Evolutionary conservation across 2,113 vertebrate species (phyloP).

Genomic region (Machaerirhynchus nigripectus): DNA sequence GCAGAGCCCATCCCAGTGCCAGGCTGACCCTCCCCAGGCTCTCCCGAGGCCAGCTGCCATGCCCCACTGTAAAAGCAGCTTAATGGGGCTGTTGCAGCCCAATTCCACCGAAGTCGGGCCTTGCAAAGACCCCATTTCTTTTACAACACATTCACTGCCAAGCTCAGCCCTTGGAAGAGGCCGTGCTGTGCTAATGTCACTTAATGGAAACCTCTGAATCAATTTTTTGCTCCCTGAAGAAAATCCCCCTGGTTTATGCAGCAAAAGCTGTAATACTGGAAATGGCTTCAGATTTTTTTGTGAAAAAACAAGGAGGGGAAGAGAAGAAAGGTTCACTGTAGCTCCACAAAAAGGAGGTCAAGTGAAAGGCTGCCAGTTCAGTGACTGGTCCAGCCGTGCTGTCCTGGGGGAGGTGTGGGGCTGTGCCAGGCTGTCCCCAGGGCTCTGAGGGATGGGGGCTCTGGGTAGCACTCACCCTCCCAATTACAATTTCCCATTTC

Average conservation of each 20-base stretch:
- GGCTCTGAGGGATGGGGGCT: background rate
- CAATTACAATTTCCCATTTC: background rate
- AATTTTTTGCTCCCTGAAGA: conserved; percentile 71
- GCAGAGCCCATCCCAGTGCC: background rate
- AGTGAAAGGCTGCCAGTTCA: conserved; percentile 7
- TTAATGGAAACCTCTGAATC: conserved; percentile 73
- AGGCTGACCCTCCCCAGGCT: background rate
- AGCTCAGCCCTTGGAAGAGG: conserved; percentile 55
- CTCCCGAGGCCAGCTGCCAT: background rate
- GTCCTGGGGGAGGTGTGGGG: background rate
- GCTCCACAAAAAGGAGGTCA: conserved; percentile 48
- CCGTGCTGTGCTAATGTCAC: conserved; percentile 73
- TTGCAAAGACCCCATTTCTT: conserved; percentile 3
- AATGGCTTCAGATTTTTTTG: conserved; percentile 53
- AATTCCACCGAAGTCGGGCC: background rate
- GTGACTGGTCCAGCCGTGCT: background rate
- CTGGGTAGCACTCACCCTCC: background rate
- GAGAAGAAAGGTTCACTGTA: conserved; percentile 32
- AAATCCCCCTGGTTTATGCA: conserved; percentile 67
- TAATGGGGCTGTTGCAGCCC: conserved; percentile 22
- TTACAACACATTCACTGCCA: background rate
- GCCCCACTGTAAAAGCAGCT: background rate
- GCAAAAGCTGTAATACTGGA: conserved; percentile 65
- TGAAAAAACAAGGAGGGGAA: background rate
- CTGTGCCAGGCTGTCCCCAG: background rate